Conservation (phyloP, 53 echinoderm and acorn worm species). For the Astropecten irregularis region DNA sequence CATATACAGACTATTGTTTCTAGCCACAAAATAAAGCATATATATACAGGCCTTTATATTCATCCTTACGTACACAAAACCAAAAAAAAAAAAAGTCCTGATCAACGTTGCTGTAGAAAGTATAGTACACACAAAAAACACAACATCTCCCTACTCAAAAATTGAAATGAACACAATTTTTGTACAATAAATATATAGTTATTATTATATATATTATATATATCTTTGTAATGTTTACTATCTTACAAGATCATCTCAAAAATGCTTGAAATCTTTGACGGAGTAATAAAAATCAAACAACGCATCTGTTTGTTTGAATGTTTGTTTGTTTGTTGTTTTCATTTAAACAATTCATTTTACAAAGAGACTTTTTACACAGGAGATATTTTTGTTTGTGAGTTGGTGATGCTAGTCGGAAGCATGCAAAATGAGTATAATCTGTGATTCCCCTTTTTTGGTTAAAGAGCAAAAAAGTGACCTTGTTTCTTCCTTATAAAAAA, state of each 20-base stretch:
- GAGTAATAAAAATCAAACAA: background rate
- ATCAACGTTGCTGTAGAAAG: constrained; percentile 46
- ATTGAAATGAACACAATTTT: constrained; percentile 57
- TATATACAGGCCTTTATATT: constrained; percentile 48
- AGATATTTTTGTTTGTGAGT: too few relatives aligned
- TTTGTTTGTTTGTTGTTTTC: too few relatives aligned
- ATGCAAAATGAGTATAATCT: too few relatives aligned
- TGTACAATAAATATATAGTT: constrained; percentile 62
- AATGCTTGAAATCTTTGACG: background rate
- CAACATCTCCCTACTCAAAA: constrained; percentile 26
- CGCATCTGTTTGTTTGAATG: too few relatives aligned
- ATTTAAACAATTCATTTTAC: background rate
- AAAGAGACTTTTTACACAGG: background rate
- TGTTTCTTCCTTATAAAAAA: too few relatives aligned
- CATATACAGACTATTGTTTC: constrained; percentile 52
- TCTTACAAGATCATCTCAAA: constrained; percentile 37
- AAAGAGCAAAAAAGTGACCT: too few relatives aligned
- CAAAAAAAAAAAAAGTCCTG: constrained; percentile 37
- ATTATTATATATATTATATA: constrained; percentile 60
- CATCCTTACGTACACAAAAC: constrained; percentile 7
- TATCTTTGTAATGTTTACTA: constrained; percentile 45
- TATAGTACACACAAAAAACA: constrained; percentile 32
- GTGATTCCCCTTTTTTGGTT: too few relatives aligned
- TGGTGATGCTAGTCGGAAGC: too few relatives aligned
- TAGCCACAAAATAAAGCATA: constrained; percentile 56